phyloP scores from a whole-genome alignment of 2,113 vertebrate species.

The Herpetotheres cachinnans region DNA sequence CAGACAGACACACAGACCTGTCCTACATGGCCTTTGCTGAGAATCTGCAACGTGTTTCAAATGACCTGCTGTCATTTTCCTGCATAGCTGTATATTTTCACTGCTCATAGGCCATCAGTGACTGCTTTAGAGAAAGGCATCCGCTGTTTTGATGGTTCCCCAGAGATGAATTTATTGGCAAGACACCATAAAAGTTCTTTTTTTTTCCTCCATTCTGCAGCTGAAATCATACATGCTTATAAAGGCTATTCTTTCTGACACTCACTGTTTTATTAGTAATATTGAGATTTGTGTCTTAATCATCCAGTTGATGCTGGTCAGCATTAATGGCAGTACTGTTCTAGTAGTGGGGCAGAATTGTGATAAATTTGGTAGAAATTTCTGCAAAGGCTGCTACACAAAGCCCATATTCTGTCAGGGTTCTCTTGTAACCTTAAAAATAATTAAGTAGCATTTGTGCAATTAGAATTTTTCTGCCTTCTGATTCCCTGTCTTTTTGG shows the following conservation, averaged over 20 bases:
- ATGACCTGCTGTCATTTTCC: background rate
- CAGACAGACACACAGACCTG: background rate
- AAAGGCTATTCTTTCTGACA: background rate
- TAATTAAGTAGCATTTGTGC: background rate
- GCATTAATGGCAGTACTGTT: background rate
- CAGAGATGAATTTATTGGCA: constrained; percentile 65
- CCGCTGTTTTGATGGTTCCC: constrained; percentile 69
- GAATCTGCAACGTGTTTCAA: background rate
- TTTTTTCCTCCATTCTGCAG: background rate
- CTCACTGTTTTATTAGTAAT: background rate
- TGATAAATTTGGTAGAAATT: background rate
- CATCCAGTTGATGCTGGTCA: background rate
- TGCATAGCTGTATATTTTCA: background rate
- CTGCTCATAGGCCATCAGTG: constrained; percentile 1
- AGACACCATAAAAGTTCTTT: constrained; percentile 10
- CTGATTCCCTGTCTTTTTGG: background rate
- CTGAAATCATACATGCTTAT: background rate
- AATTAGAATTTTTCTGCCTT: background rate
- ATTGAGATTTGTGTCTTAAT: constrained; percentile 9
- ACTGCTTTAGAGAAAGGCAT: constrained; percentile 65
- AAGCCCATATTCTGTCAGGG: background rate
- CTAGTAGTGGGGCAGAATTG: background rate
- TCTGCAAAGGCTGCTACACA: background rate
- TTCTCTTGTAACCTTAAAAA: background rate
- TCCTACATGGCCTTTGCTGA: background rate